Percentiles rank a stretch among this genome's conserved stretches.
Evolutionary conservation across 2,888 invertebrate species (phyloP).

Genomic region (Agrypnus murinus): DNA sequence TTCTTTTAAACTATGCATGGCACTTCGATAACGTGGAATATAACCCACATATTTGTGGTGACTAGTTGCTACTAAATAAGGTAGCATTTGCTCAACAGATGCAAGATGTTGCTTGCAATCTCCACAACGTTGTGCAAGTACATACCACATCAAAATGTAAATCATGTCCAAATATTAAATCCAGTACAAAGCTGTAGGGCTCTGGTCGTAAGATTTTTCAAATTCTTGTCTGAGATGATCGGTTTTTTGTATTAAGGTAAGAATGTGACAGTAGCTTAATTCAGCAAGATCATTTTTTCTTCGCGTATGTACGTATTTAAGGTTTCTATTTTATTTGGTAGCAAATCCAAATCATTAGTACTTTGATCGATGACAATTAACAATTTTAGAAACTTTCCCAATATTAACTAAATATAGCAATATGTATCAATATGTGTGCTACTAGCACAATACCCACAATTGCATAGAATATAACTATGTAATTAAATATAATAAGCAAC

Average conservation of each 20-base stretch:
- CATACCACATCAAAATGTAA: constrained; percentile 14
- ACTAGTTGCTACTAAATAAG: constrained; percentile 12
- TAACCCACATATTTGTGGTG: not conserved
- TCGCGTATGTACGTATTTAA: too few relatives aligned
- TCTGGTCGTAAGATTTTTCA: not conserved
- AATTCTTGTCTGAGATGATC: not conserved
- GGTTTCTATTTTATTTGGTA: too few relatives aligned
- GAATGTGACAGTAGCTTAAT: not conserved
- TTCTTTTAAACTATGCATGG: not conserved
- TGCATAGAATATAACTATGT: too few relatives aligned
- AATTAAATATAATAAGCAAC: too few relatives aligned
- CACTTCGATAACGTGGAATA: not conserved
- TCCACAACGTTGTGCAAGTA: not conserved
- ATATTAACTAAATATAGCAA: constrained; percentile 13
- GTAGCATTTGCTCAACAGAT: constrained; percentile 36
- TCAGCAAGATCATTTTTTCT: not conserved
- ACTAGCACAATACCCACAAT: too few relatives aligned
- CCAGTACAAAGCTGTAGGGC: constrained; percentile 9
- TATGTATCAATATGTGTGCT: not conserved
- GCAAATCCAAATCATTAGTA: too few relatives aligned
- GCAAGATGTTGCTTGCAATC: not conserved
- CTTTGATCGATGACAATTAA: too few relatives aligned
- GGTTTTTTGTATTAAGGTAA: not conserved
- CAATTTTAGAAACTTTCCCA: too few relatives aligned
- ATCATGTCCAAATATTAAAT: constrained; percentile 13